Evolutionary conservation across 1,140 invertebrate genomes (phyloP), one percentile per base, ranked within the genome.

Genomic region (Battus philenor): DNA sequence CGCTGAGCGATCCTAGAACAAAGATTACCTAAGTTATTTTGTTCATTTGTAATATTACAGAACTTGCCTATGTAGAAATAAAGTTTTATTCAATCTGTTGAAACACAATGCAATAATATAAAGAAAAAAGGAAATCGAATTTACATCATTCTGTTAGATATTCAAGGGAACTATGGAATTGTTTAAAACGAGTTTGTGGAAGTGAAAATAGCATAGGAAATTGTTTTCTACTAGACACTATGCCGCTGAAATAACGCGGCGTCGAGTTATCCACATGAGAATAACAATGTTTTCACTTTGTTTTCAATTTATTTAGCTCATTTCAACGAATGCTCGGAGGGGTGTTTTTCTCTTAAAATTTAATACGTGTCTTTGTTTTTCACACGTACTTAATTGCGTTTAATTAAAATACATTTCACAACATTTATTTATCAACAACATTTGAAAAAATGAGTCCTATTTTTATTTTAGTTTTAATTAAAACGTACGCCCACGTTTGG

Each of bases 201-300:
- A 36, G 33, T 36, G 20, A 36, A 41, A 10, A 41, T 16, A 41
- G 29, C n/a, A 41, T 41, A 5, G 26, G 13, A 26, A 41, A 12
- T 27, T 41, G 38, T 41, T 41, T 27, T 29, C 38, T 27, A 36
- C 16, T 36, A 3, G 18, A 36, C 17, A 18, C 11, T 16, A 11
- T 15, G 16, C 33, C 32, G 32, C 11, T 18, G 10, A 20, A 34
- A 34, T 20, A 17, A 32, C 2, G 11, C 15, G 16, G 3, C 22
- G 12, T 10, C 22, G 15, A 41, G 24, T 26, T 27, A 29, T 27
- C 22, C 38, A 41, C 38, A 41, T 17, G 24, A 41, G 38, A 27
- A 26, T 27, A 27, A 41, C 38, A 41, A 41, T 41, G 12, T 41
- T 41, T 41, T 33, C 31, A 33, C 31, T 33, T 33, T 33, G 15